Percentiles rank a stretch among this genome's conserved stretches.
These are phyloP conservation scores for Aphelinus certus DNA, from an alignment of 1,140 invertebrate genomes.

Conservation along the genomic window DNA sequence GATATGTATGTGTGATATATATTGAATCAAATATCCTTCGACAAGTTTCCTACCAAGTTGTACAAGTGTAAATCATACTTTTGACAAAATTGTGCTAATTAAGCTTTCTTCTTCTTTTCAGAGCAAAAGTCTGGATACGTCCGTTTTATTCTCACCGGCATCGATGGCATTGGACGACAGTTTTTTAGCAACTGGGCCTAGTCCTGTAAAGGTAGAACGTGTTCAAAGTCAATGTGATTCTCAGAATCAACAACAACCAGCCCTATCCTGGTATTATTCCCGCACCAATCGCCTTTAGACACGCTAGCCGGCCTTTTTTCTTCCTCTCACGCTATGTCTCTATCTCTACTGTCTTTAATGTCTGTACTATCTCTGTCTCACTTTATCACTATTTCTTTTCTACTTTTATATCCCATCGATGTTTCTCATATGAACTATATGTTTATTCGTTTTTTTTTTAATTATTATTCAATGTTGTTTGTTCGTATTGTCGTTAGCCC, in stretches of 20 bases:
- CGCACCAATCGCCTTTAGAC: conserved; percentile 65
- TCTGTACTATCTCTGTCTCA: conserved; percentile 14
- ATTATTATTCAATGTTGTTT: conserved; percentile 36
- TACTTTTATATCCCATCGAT: conserved; percentile 38
- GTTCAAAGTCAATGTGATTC: conserved; percentile 57
- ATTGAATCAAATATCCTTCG: no score
- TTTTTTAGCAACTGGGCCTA: conserved; percentile 60
- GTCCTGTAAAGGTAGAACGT: conserved; percentile 63
- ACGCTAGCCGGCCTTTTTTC: conserved; percentile 65
- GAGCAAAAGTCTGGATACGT: conserved; percentile 87
- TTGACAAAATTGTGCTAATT: neutral
- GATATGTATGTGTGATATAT: neutral
- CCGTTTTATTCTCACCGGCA: conserved; percentile 85
- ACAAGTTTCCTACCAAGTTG: no score
- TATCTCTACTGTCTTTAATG: conserved; percentile 11
- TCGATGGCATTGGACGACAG: conserved; percentile 75
- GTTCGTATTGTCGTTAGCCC: conserved; percentile 33
- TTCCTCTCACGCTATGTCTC: conserved; percentile 34
- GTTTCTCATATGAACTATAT: conserved; percentile 19
- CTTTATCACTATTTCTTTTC: conserved; percentile 20
- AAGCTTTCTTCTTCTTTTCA: conserved; percentile 60
- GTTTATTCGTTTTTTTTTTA: conserved; percentile 16
- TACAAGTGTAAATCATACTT: no score
- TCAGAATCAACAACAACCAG: conserved; percentile 58
- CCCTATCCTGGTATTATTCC: conserved; percentile 64